A percentile compares a stretch with the other conserved stretches of the same genome.
Conservation (phyloP, 2,888 invertebrate species). For the Lissocephala sabroskyi region DNA sequence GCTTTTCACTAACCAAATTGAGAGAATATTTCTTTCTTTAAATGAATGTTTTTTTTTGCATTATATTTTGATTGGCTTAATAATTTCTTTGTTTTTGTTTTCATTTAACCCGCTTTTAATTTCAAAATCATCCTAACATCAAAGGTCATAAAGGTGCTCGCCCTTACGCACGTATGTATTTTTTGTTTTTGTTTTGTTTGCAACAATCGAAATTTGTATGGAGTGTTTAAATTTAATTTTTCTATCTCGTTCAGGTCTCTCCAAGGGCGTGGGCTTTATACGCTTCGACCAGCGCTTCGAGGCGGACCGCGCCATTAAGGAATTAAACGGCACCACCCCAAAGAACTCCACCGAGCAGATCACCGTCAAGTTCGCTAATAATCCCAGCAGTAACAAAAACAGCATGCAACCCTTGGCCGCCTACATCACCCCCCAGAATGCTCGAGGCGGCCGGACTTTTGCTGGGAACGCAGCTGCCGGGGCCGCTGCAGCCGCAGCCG, state of each 20-base stretch:
- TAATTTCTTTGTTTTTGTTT: constrained; percentile 18
- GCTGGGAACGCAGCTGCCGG: constrained; percentile 78
- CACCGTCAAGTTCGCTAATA: constrained; percentile 96
- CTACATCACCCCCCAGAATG: constrained; percentile 85
- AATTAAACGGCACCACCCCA: constrained; percentile 91
- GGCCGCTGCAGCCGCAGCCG: constrained; percentile 68
- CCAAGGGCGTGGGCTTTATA: constrained; percentile 95
- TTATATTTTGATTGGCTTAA: too few relatives aligned
- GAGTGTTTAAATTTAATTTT: too few relatives aligned
- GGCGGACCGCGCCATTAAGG: constrained; percentile 93
- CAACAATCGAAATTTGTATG: too few relatives aligned
- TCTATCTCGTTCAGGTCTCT: constrained; percentile 88
- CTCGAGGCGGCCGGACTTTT: constrained; percentile 80
- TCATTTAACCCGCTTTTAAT: constrained; percentile 13
- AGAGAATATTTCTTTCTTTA: too few relatives aligned
- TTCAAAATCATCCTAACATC: too few relatives aligned
- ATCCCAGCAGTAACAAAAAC: constrained; percentile 90
- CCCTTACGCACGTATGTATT: too few relatives aligned
- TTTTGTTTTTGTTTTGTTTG: too few relatives aligned
- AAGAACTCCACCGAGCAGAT: constrained; percentile 92
- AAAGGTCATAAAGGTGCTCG: too few relatives aligned
- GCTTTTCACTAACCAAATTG: too few relatives aligned
- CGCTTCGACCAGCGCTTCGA: constrained; percentile 94
- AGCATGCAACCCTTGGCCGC: constrained; percentile 86
- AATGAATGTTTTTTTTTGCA: too few relatives aligned